These are phyloP conservation scores for Hedychridium roseum DNA, from an alignment of 2,888 invertebrate genomes.

Conservation along the genomic window DNA sequence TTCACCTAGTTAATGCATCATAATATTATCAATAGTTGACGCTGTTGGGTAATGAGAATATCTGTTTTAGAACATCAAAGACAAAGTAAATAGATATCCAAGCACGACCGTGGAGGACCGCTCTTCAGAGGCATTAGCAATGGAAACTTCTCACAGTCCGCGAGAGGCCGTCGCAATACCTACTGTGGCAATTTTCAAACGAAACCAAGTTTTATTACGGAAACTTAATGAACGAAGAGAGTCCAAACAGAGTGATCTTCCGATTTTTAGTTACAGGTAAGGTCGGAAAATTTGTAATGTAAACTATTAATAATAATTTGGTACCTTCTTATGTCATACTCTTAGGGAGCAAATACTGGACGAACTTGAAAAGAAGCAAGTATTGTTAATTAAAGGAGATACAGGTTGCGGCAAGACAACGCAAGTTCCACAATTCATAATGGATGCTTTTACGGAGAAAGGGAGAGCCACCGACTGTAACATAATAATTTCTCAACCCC, in stretches of 20 bases:
- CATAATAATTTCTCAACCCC: slow-evolving; percentile 73
- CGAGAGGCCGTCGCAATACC: too few relatives aligned
- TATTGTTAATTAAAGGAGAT: slow-evolving; percentile 73
- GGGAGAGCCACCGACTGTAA: slow-evolving; percentile 65
- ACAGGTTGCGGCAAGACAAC: slow-evolving; percentile 81
- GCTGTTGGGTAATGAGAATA: too few relatives aligned
- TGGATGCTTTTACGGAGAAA: slow-evolving; percentile 65
- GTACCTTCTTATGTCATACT: slow-evolving; percentile 9
- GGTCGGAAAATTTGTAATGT: too few relatives aligned
- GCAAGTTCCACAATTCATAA: slow-evolving; percentile 72
- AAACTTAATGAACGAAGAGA: too few relatives aligned
- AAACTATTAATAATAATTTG: neutral
- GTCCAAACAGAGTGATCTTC: slow-evolving; percentile 45
- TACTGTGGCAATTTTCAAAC: neutral
- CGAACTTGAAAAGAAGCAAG: slow-evolving; percentile 65
- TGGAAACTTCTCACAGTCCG: too few relatives aligned
- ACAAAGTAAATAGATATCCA: neutral
- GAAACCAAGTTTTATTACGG: slow-evolving; percentile 1
- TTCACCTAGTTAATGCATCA: slow-evolving; percentile 13
- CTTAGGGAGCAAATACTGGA: slow-evolving; percentile 66
- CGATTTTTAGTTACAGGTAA: slow-evolving; percentile 62
- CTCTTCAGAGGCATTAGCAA: neutral
- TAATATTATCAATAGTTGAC: too few relatives aligned
- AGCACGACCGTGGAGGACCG: neutral
- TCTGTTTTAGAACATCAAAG: neutral